Conservation (phyloP, 2,888 invertebrate genomes). For the Periphyllus acericola region DNA sequence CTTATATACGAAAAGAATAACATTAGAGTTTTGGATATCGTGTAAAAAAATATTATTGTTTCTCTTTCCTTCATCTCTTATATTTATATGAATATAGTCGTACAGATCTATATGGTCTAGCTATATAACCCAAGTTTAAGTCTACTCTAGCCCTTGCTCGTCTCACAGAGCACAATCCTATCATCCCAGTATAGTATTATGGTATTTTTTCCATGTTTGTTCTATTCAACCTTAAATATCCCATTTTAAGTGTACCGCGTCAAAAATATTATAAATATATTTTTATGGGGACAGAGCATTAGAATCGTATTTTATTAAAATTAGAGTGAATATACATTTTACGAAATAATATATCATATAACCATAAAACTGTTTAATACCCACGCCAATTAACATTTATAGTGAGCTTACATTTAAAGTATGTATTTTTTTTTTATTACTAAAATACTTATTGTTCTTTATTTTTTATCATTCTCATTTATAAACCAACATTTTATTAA, state of each 20-base stretch:
- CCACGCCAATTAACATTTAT: not conserved
- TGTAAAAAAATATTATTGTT: conserved; percentile 8
- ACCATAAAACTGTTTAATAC: not conserved
- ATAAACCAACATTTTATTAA: no score
- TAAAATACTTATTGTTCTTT: no score
- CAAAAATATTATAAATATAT: conserved; percentile 15
- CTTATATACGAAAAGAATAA: no score
- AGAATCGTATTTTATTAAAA: conserved; percentile 5
- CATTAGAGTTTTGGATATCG: not conserved
- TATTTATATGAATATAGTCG: not conserved
- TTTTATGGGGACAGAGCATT: not conserved
- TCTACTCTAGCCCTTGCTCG: not conserved
- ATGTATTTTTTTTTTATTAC: no score
- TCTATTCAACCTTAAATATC: not conserved
- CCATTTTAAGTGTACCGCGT: conserved; percentile 2
- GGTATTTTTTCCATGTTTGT: conserved; percentile 3
- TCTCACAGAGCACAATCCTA: not conserved
- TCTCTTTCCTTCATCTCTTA: not conserved
- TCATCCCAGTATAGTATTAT: not conserved
- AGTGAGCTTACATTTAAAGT: not conserved
- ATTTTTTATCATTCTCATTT: no score
- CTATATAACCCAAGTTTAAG: no score
- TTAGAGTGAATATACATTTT: not conserved
- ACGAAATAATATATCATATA: not conserved
- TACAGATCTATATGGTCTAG: no score